Conservation (phyloP, 2,797 vertebrate genomes). For the Danio aesculapii region DNA sequence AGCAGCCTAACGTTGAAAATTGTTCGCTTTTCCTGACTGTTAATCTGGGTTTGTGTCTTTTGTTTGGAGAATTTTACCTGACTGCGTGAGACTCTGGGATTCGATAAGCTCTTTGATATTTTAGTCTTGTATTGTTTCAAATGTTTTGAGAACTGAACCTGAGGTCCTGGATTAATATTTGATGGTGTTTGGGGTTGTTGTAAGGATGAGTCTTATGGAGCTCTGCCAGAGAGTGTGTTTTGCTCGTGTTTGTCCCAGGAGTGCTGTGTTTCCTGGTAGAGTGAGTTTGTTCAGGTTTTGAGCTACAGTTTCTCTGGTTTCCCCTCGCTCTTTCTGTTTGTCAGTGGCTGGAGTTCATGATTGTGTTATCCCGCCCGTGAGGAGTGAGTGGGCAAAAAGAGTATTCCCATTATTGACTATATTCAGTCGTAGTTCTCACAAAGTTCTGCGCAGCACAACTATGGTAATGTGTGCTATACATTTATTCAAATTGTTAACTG, state of each 20-base stretch:
- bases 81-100: slow-evolving; percentile 20
- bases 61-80: slow-evolving; percentile 25
- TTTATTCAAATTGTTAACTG: too few relatives aligned
- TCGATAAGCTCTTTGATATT: slow-evolving; percentile 16
- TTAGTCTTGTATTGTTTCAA: slow-evolving; percentile 40
- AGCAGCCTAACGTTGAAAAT: slow-evolving; percentile 1
- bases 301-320: slow-evolving; percentile 11
- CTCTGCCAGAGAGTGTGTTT: slow-evolving; percentile 17
- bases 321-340: neutral
- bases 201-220: slow-evolving; percentile 35
- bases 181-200: slow-evolving; percentile 38
- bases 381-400: neutral
- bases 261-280: slow-evolving; percentile 40
- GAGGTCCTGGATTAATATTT: slow-evolving; percentile 54
- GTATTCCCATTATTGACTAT: slow-evolving; percentile 7
- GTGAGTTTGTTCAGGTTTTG: slow-evolving; percentile 40
- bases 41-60: slow-evolving; percentile 22
- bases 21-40: slow-evolving; percentile 2
- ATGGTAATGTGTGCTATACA: neutral
- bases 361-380: neutral
- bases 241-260: slow-evolving; percentile 44
- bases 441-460: neutral
- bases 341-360: slow-evolving; percentile 5
- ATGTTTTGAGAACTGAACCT: slow-evolving; percentile 40
- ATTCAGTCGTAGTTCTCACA: neutral